Percentiles rank a stretch among this genome's conserved stretches.
Conservation (phyloP, 2,888 invertebrate species). For the Dromius quadrimaculatus region DNA sequence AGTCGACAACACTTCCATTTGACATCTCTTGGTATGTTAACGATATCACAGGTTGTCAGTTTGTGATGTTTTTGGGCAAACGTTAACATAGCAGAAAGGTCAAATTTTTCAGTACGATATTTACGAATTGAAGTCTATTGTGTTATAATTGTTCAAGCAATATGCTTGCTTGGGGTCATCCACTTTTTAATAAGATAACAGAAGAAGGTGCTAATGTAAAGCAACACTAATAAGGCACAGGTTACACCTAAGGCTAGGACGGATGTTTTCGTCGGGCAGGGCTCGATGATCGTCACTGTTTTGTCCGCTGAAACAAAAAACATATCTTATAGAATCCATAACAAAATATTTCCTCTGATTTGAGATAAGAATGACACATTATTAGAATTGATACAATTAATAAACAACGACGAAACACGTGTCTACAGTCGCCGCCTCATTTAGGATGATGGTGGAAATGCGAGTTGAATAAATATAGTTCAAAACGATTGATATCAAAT, state of each 20-base stretch:
- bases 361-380: too few relatives aligned
- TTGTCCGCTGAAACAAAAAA: constrained; percentile 74
- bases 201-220: constrained; percentile 92
- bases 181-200: constrained; percentile 95
- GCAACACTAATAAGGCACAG: constrained; percentile 87
- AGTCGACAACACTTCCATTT: constrained; percentile 29
- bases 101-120: constrained; percentile 50
- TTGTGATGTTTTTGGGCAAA: constrained; percentile 35
- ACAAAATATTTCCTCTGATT: too few relatives aligned
- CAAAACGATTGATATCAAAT: too few relatives aligned
- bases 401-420: too few relatives aligned
- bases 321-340: too few relatives aligned
- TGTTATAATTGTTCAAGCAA: constrained; percentile 69
- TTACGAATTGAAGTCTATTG: constrained; percentile 7
- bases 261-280: constrained; percentile 92
- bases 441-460: too few relatives aligned
- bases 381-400: too few relatives aligned
- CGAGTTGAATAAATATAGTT: too few relatives aligned
- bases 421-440: too few relatives aligned
- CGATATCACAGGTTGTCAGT: constrained; percentile 53
- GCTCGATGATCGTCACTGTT: constrained; percentile 90
- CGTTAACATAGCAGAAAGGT: constrained; percentile 61
- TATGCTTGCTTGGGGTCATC: constrained; percentile 86
- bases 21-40: constrained; percentile 55
- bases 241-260: constrained; percentile 92